Conservation (phyloP, 2,888 invertebrate genomes). For the Epirrhoe tristata region DNA sequence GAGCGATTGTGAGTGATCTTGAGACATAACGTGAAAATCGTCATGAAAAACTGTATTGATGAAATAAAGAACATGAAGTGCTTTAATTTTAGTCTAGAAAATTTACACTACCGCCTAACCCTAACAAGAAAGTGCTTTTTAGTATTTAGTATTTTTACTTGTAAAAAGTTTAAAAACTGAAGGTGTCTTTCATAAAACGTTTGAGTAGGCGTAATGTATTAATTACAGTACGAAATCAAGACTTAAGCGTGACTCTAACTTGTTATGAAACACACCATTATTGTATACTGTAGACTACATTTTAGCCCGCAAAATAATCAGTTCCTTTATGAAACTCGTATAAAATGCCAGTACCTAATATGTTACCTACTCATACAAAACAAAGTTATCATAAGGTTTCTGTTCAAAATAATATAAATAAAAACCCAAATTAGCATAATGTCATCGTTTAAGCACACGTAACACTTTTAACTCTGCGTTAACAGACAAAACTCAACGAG, state of each 20-base stretch:
- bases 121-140: too few relatives aligned
- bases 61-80: neutral
- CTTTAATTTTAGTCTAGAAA: too few relatives aligned
- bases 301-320: neutral
- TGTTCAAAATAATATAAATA: neutral
- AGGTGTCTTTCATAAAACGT: too few relatives aligned
- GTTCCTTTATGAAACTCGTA: neutral
- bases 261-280: too few relatives aligned
- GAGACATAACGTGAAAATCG: neutral
- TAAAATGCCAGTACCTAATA: neutral
- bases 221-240: too few relatives aligned
- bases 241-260: too few relatives aligned
- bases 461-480: conserved; percentile 28
- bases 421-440: conserved; percentile 28
- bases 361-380: neutral
- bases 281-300: too few relatives aligned
- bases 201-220: too few relatives aligned
- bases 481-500: conserved; percentile 51
- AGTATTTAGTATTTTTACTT: too few relatives aligned
- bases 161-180: too few relatives aligned
- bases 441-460: conserved; percentile 28
- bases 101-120: too few relatives aligned
- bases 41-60: neutral
- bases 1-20: neutral
- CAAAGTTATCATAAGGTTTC: too few relatives aligned